Conservation (phyloP, 1,140 invertebrate species). For the Polyergus mexicanus region DNA sequence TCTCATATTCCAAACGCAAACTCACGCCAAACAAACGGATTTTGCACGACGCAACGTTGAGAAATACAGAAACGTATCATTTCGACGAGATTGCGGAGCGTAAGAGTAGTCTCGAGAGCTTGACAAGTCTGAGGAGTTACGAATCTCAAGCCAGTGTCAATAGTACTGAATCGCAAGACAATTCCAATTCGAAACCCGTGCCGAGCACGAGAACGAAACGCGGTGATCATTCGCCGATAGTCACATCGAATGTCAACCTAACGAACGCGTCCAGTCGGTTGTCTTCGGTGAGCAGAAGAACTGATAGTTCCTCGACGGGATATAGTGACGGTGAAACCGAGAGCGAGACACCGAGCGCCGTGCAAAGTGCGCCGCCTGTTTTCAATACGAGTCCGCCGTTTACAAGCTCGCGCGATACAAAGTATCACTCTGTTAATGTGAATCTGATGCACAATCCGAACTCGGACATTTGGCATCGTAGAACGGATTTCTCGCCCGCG, state of each 20-base stretch:
- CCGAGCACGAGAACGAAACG: constrained; percentile 83
- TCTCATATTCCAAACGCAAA: constrained; percentile 87
- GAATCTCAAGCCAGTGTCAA: constrained; percentile 86
- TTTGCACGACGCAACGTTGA: constrained; percentile 80
- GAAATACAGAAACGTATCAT: constrained; percentile 79
- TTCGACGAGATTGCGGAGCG: constrained; percentile 81
- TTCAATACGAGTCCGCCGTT: constrained; percentile 81
- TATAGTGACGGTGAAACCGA: constrained; percentile 87
- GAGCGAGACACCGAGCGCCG: constrained; percentile 80
- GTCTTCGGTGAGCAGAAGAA: constrained; percentile 78
- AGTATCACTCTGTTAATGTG: constrained; percentile 74
- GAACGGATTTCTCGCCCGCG: constrained; percentile 72
- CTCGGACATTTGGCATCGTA: constrained; percentile 82
- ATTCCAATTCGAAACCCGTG: constrained; percentile 80
- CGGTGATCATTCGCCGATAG: constrained; percentile 77
- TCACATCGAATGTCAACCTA: constrained; percentile 72
- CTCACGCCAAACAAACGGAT: constrained; percentile 86
- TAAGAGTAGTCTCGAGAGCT: constrained; percentile 87
- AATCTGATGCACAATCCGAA: constrained; percentile 80
- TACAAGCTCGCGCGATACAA: constrained; percentile 76
- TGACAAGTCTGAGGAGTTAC: constrained; percentile 86
- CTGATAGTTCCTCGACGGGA: constrained; percentile 84
- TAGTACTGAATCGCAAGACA: constrained; percentile 84
- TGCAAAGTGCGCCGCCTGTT: constrained; percentile 84
- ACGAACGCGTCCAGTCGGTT: constrained; percentile 76